Base-by-base conservation (phyloP, 2,797 vertebrate species). In the Cichlasoma orientale region DNA sequence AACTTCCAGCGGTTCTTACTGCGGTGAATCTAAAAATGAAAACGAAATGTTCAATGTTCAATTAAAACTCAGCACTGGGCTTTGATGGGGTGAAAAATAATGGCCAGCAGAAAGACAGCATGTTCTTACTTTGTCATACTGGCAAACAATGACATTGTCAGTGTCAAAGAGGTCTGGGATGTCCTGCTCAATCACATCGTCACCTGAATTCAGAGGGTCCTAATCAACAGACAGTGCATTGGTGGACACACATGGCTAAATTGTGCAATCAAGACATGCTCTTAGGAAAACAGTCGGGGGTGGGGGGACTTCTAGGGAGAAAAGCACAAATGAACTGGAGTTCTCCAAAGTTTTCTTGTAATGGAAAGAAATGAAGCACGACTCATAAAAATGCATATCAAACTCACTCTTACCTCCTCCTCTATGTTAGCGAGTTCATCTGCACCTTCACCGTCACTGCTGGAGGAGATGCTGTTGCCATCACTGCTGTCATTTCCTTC, bases 1-100 rank as follows among this genome's bases (percentile, higher is more conserved):
- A 99, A 99, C 93, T 98, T 99, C 98, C 98, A 99, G 84, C 97
- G 97, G 94, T 99, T 99, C 94, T 99, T 99, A 86, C 95, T 98
- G 90, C 98, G 96, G 88, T 99, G 98, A 92, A 99, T 98, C 98
- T 99, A 91, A 66, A 87, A 87, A 66, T 27, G 16, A 4, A 77
- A 9, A 70, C 53, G 41, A 77, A n/a, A 54, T 12, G 55, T 19
- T 12, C 0, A 36, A n/a, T 19, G 74, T 41, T 38, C 7, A 2
- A 25, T 31, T 29, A 14, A 13, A 3, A 10, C 31, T 80, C 8
- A 56, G 27, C 14, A 16, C 11, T 4, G 31, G 16, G 44, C 21
- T 77, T 66, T 47, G 47, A 31, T 19, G 4, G 74, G 23, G 56
- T n/a, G 38, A 18, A 77, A 36, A 66, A 21, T 4, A 11, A 31